A percentile compares a stretch with the other conserved stretches of the same genome.
phyloP scores from a whole-genome alignment of 1,140 invertebrate species.

The Wiebesia pumilae region DNA sequence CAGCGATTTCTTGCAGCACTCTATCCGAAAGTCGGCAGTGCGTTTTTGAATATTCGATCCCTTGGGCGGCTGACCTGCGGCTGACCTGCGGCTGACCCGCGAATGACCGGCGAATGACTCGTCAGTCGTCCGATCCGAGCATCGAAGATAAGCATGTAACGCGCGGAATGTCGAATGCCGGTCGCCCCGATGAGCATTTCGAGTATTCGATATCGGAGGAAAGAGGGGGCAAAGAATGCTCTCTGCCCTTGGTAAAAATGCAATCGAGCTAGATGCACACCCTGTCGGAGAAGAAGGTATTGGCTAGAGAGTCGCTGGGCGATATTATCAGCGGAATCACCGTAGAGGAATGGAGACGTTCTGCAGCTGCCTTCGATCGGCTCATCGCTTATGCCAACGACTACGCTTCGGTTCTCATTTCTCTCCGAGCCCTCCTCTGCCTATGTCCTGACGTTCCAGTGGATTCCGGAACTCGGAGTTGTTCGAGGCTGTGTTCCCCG shows the following conservation, averaged over 20 bases:
- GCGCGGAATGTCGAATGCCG: background rate
- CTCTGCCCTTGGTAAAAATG: constrained; percentile 26
- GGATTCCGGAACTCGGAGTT: background rate
- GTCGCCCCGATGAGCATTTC: background rate
- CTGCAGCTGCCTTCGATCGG: constrained; percentile 10
- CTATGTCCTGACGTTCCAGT: background rate
- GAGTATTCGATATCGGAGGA: background rate
- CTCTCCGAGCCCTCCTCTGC: too few relatives aligned
- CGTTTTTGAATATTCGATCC: too few relatives aligned
- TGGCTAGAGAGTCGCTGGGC: background rate
- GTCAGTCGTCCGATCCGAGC: too few relatives aligned
- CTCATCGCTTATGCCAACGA: constrained; percentile 27
- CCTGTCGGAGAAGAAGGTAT: too few relatives aligned
- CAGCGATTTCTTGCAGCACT: too few relatives aligned
- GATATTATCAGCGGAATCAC: background rate
- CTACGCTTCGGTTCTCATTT: background rate
- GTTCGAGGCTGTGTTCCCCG: too few relatives aligned
- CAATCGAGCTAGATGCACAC: constrained; percentile 12
- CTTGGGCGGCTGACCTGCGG: too few relatives aligned
- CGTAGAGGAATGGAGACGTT: constrained; percentile 7
- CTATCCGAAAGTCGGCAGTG: too few relatives aligned
- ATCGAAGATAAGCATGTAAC: background rate
- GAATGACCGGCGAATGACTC: too few relatives aligned
- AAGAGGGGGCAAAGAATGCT: background rate
- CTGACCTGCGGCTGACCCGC: too few relatives aligned